A percentile compares a stretch with the other conserved stretches of the same genome.
phyloP scores from a whole-genome alignment of 2,888 invertebrate genomes.

The Zele albiditarsus region DNA sequence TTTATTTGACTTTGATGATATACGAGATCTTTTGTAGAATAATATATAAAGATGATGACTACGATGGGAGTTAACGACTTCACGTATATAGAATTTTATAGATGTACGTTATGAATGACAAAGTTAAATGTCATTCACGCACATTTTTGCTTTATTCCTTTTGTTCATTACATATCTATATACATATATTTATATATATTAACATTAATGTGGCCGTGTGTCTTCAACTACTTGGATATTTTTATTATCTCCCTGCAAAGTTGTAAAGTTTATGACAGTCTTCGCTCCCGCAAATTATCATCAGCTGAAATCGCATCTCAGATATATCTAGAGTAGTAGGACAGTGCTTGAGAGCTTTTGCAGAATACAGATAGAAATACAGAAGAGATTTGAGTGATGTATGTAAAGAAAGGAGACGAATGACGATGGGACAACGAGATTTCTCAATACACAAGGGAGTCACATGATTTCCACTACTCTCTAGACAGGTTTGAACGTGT shows the following conservation, averaged over 20 bases:
- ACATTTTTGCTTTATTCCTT: slow-evolving; percentile 31
- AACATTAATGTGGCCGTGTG: not conserved
- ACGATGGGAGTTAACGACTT: not conserved
- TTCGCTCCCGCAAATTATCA: slow-evolving; percentile 47
- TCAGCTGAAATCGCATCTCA: slow-evolving; percentile 48
- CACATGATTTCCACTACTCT: slow-evolving; percentile 50
- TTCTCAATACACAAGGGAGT: not conserved
- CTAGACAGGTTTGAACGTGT: not conserved
- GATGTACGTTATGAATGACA: slow-evolving; percentile 40
- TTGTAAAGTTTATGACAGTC: slow-evolving; percentile 52
- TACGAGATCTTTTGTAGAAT: not conserved
- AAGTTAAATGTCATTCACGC: slow-evolving; percentile 32
- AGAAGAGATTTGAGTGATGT: slow-evolving; percentile 8
- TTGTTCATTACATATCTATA: slow-evolving; percentile 25
- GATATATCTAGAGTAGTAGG: slow-evolving; percentile 49
- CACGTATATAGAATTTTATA: not conserved
- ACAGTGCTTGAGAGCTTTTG: slow-evolving; percentile 46
- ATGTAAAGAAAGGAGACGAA: not conserved
- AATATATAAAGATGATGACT: not conserved
- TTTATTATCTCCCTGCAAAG: slow-evolving; percentile 52
- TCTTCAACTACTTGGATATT: slow-evolving; percentile 38
- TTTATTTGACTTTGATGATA: not conserved
- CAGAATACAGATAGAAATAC: slow-evolving; percentile 20
- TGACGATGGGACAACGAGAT: slow-evolving; percentile 39
- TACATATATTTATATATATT: slow-evolving; percentile 9